These are phyloP conservation scores for Drosophila antonietae DNA, from an alignment of 2,888 invertebrate species.

Conservation along the genomic window DNA sequence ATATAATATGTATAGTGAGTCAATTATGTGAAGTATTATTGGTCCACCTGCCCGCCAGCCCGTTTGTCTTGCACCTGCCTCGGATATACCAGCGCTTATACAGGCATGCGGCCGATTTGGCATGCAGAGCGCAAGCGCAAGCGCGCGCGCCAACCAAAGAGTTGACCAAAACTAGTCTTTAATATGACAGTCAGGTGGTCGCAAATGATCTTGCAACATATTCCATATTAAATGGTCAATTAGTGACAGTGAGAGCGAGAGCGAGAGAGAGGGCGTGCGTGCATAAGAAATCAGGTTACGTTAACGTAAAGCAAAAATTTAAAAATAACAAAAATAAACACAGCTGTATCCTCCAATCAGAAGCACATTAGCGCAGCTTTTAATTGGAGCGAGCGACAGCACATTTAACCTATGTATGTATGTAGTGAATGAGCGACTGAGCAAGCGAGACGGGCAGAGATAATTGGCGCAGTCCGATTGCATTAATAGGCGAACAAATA, in stretches of 20 bases:
- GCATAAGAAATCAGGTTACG: neutral
- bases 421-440: neutral
- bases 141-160: conserved; percentile 23
- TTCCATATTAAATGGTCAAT: conserved; percentile 6
- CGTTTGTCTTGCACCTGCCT: neutral
- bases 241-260: neutral
- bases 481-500: conserved; percentile 36
- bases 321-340: neutral
- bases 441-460: neutral
- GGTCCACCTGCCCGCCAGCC: no score
- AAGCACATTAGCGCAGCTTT: conserved; percentile 16
- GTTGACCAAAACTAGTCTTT: conserved; percentile 63
- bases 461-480: conserved; percentile 32
- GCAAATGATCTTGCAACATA: conserved; percentile 42
- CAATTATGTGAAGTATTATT: conserved; percentile 25
- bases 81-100: conserved; percentile 3
- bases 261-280: conserved; percentile 6
- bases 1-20: neutral
- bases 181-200: conserved; percentile 65
- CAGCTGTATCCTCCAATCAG: conserved; percentile 23
- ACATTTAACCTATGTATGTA: conserved; percentile 2
- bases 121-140: conserved; percentile 23
- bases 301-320: neutral
- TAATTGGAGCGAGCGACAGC: conserved; percentile 34
- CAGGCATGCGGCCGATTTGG: conserved; percentile 30